Conservation (phyloP, 2,113 vertebrate genomes). For the Platysternon megacephalum region DNA sequence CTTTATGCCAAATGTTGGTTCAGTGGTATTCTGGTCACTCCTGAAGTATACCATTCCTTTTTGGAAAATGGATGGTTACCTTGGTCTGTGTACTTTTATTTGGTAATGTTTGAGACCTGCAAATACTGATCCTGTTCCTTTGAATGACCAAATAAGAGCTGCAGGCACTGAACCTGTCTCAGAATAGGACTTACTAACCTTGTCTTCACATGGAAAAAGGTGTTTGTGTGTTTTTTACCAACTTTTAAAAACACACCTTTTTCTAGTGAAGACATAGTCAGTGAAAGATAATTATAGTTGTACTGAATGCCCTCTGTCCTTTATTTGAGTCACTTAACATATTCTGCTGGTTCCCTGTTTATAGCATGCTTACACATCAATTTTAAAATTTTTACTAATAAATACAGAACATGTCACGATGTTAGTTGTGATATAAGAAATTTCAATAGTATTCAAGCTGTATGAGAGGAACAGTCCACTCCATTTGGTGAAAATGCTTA, state of each 20-base stretch:
- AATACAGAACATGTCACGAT: neutral
- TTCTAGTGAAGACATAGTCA: neutral
- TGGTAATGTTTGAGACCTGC: neutral
- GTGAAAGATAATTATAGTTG: neutral
- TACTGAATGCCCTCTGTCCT: neutral
- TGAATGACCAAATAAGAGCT: neutral
- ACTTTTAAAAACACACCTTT: rapidly evolving
- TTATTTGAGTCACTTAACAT: neutral
- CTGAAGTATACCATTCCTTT: neutral
- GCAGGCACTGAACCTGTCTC: rapidly evolving
- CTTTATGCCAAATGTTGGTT: neutral
- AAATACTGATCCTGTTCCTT: neutral
- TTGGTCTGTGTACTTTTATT: neutral
- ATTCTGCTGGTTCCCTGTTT: neutral
- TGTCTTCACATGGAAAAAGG: neutral
- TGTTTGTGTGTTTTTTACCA: neutral
- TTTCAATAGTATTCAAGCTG: neutral
- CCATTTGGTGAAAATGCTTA: neutral
- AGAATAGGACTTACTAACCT: neutral
- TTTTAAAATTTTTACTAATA: neutral
- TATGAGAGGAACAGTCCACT: neutral
- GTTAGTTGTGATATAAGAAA: neutral
- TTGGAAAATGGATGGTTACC: neutral
- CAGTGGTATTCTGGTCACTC: neutral
- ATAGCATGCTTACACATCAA: neutral